A percentile compares a stretch with the other conserved stretches of the same genome.
Evolutionary conservation across 2,888 invertebrate species (phyloP).

Genomic region (Drosophila quasianomalipes): DNA sequence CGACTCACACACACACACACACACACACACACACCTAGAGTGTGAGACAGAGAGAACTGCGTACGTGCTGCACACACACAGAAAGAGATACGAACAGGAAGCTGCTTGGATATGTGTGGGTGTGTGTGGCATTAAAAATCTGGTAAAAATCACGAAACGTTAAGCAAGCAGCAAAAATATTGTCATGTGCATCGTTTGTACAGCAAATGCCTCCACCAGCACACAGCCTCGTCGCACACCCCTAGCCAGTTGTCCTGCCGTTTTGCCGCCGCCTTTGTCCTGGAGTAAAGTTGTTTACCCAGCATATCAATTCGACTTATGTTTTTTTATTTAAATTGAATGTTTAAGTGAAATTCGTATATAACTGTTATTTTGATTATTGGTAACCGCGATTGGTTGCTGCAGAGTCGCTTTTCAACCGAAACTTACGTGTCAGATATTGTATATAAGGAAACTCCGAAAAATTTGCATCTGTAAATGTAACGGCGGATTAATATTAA

Average conservation of each 20-base stretch:
- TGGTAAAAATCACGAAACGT: slow-evolving; percentile 79
- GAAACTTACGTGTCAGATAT: slow-evolving; percentile 88
- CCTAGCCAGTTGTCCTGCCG: slow-evolving; percentile 27
- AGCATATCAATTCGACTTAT: slow-evolving; percentile 77
- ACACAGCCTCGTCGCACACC: background rate
- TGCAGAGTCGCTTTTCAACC: slow-evolving; percentile 1
- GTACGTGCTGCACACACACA: slow-evolving; percentile 67
- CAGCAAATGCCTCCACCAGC: slow-evolving; percentile 27
- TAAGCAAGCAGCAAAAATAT: slow-evolving; percentile 77
- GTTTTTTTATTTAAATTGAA: slow-evolving; percentile 64
- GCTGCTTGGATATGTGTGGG: slow-evolving; percentile 25
- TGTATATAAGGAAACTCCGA: slow-evolving; percentile 89
- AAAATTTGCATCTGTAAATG: slow-evolving; percentile 88
- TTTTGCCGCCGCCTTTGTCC: slow-evolving; percentile 20
- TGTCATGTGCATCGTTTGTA: slow-evolving; percentile 67
- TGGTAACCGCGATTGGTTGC: slow-evolving; percentile 3
- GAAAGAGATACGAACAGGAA: slow-evolving; percentile 43
- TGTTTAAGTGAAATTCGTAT: slow-evolving; percentile 34
- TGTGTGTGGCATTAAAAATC: slow-evolving; percentile 71
- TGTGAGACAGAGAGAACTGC: slow-evolving; percentile 8
- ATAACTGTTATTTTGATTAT: background rate
- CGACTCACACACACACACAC: slow-evolving; percentile 38
- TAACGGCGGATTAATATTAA: slow-evolving; percentile 63
- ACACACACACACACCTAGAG: slow-evolving; percentile 8
- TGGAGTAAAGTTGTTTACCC: slow-evolving; percentile 66